Base-by-base conservation (phyloP, 2,888 invertebrate species). In the Sinodicranocentrus sp. region DNA sequence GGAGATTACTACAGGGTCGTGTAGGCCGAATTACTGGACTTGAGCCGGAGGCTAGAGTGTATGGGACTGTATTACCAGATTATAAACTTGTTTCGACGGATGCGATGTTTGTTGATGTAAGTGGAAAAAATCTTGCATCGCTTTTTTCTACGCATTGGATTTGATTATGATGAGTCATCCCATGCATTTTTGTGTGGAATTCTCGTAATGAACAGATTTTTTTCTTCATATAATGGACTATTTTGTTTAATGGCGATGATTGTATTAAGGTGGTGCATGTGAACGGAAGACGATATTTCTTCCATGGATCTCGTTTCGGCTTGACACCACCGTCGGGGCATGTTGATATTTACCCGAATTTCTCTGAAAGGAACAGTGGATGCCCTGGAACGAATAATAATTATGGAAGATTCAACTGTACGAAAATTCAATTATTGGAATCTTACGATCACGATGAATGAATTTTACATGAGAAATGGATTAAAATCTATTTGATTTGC, bases 11-110 rank as follows among this genome's bases (percentile, higher is more conserved):
- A 2, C 63, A 79, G 28, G 88, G 88, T 33, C 54, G 71, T 57
- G 19, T 88, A 23, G 86, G 86, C 1, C 44, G 87, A 39, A 88
- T 88, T 26, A 87, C 87, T 33, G 88, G 86, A 21, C 52, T 87
- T 10, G 88, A 88, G 70, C 88, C 88, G 6, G 86, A 86, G 10
- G 80, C 84, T 10, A 85, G 84, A 43, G 76, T 85, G 3, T 85
- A 83, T 67, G 73, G 87, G 1, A 75, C 82, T 21, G 75, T 65
- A 13, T 5, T 75, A 19, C 82, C 86, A 17, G 86, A 87, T 23
- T 85, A 80, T 48, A 73, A 84, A 44, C 67, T 88, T 25, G 82
- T 84, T 13, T 76, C 78, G 21, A 26, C 63, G 52, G 79, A 84
- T 68, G 85, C 85, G 17, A 44, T 76, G 26, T 84, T 84, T 43